These are phyloP conservation scores for Metaphire vulgaris DNA, from an alignment of 1,140 invertebrate genomes.

Conservation along the genomic window DNA sequence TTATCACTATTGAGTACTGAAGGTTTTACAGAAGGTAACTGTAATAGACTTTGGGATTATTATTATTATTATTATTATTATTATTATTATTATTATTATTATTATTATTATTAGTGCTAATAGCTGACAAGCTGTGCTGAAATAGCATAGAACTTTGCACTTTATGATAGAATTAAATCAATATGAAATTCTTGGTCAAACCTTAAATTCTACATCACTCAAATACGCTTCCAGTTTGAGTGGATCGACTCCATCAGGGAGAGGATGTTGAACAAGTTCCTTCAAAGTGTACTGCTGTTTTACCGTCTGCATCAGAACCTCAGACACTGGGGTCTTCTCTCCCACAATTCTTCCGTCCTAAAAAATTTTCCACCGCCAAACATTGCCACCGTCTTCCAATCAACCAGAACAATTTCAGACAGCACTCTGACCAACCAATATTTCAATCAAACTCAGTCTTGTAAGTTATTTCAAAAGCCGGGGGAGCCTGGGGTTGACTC, in stretches of 20 bases:
- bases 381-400: background rate
- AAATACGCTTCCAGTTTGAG: conserved; percentile 78
- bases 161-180: no score
- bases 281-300: conserved; percentile 61
- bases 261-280: conserved; percentile 69
- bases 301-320: background rate
- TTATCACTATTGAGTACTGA: background rate
- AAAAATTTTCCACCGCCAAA: no score
- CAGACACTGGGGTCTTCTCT: background rate
- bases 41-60: background rate
- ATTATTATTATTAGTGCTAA: background rate
- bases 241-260: conserved; percentile 86
- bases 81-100: background rate
- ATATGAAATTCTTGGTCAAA: conserved; percentile 38
- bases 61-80: background rate
- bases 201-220: conserved; percentile 67
- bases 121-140: background rate
- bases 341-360: background rate
- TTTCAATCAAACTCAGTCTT: background rate
- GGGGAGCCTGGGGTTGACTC: background rate
- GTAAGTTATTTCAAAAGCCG: background rate
- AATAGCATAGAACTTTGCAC: no score
- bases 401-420: background rate
- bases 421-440: background rate
- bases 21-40: background rate